Evolutionary conservation across 53 echinoderm and acorn worm species (phyloP), one percentile per base, ranked within the genome.

Genomic region (Echinometra lucunter): DNA sequence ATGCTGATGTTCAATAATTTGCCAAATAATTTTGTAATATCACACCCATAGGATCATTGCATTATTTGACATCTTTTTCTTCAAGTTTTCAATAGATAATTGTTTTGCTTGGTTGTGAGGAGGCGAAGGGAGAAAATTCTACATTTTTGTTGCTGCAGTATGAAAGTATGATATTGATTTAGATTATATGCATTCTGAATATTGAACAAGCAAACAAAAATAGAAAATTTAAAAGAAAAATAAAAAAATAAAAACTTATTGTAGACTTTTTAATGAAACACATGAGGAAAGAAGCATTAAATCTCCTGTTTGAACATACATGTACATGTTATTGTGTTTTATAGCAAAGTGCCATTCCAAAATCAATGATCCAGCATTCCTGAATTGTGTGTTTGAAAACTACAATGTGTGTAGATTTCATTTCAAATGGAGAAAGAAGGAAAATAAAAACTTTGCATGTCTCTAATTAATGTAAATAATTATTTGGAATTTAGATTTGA

Each of bases 361-460:
- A 40, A 42, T 38, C 32, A 34, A 25, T 13, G 38, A 78, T 78
- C 18, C 28, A 38, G 42, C 78, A 78, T 78, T 78, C 78, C 78
- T 78, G 21, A 78, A 38, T 78, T 78, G 78, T 78, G 78, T 78
- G 78, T 78, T 40, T 78, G 69, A 38, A 78, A 42, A 78, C 78
- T 78, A 40, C 78, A 78, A 78, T 78, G 78, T 78, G 42, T 78
- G 78, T 78, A 78, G 78, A 40, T 42, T 38, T 78, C 38, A 78
- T 42, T 4, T 19, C 1, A 78, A 78, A 42, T 6, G 23, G 42
- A 78, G 42, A 5, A 42, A 34, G 40, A 42, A 35, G 38, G 42
- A 40, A 78, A 21, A 78, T 19, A 21, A 40, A 42, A 78, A 78
- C 78, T 78, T 40, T 78, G 78, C 42, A 78, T 78, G 40, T 78